Evolutionary conservation across 92 coral and sea anemone genomes (phyloP), one percentile per base, ranked within the genome.

Genomic region (Paragorgia papillata): DNA sequence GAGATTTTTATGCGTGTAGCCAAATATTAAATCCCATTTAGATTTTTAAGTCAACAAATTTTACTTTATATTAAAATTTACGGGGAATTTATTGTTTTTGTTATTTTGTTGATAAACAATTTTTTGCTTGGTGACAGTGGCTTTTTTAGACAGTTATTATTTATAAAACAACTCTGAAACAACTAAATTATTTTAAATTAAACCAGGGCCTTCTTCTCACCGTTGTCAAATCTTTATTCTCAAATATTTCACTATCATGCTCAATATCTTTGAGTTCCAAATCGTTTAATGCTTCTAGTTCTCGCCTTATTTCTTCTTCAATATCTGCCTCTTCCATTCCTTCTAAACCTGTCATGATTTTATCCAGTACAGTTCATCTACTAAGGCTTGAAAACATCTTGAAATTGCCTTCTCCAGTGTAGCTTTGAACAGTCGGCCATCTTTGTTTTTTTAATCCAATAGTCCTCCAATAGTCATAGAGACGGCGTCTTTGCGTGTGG

Each of bases 281-380:
- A 75, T 89, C 85, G 44, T 77, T 85, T 53, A 93, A 86, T 15
- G 89, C 97, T 50, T 88, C 99, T 7, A 91, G 80, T 54, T 95
- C 92, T n/a, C 92, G 84, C 88, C 87, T 91, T 74, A 95, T 95
- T 69, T 92, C 96, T n/a, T 90, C 97, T 65, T 91, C 99, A 18
- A 95, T 89, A 48, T 95, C 99, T 0, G 81, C 86, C 20, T 89
- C 90, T 69, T 91, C 91, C 44, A 87, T 84, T 71, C 81, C 97
- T 49, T 76, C 66, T 40, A 83, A 77, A 44, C 88, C 82, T 13
- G 95, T 95, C 99, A 95, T 95, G 57, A 67, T 69, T 69, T 80
- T 27, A 76, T 3, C 55, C 75, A 64, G 44, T 55, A 2, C 41
- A 40, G 69, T 62, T 30, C 37, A 39, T 28, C 9, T 69, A 35